Percentiles rank a stretch among this genome's conserved stretches.
Conservation (phyloP, 2,888 invertebrate species). For the Epistrophella euchroma region DNA sequence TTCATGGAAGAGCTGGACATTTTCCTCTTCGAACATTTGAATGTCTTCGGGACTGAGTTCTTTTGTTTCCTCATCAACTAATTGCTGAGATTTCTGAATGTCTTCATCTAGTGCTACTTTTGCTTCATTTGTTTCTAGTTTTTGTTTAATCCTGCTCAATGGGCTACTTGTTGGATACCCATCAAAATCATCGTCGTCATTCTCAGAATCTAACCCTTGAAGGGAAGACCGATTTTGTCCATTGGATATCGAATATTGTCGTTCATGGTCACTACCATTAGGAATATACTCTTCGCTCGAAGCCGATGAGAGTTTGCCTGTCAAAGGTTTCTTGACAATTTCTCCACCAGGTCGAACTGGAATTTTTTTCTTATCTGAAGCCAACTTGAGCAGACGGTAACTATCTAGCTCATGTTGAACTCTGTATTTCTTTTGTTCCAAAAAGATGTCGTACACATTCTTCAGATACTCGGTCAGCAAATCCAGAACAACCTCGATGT, state of each 20-base stretch:
- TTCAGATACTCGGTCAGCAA: slow-evolving; percentile 92
- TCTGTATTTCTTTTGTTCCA: slow-evolving; percentile 93
- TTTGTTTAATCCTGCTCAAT: slow-evolving; percentile 56
- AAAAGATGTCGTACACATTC: slow-evolving; percentile 93
- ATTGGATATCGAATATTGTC: slow-evolving; percentile 75
- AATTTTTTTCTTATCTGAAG: slow-evolving; percentile 83
- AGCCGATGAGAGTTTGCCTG: slow-evolving; percentile 32
- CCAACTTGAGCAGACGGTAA: slow-evolving; percentile 90
- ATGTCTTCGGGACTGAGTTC: slow-evolving; percentile 93
- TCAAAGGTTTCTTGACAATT: slow-evolving; percentile 39
- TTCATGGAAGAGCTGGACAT: slow-evolving; percentile 93
- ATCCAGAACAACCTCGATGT: slow-evolving; percentile 90
- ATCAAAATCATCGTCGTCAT: slow-evolving; percentile 70
- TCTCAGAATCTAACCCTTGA: slow-evolving; percentile 78
- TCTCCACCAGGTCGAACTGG: slow-evolving; percentile 80
- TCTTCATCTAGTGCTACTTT: slow-evolving; percentile 82
- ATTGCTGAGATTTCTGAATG: slow-evolving; percentile 80
- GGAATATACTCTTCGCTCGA: slow-evolving; percentile 48
- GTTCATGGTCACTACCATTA: slow-evolving; percentile 80
- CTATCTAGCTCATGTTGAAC: slow-evolving; percentile 94
- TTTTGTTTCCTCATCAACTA: slow-evolving; percentile 79
- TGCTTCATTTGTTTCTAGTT: slow-evolving; percentile 70
- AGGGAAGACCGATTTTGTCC: slow-evolving; percentile 9
- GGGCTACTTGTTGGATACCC: slow-evolving; percentile 44
- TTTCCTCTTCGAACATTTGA: slow-evolving; percentile 97